These are phyloP conservation scores for Anguilla anguilla DNA, from an alignment of 2,797 vertebrate genomes.

Conservation along the genomic window DNA sequence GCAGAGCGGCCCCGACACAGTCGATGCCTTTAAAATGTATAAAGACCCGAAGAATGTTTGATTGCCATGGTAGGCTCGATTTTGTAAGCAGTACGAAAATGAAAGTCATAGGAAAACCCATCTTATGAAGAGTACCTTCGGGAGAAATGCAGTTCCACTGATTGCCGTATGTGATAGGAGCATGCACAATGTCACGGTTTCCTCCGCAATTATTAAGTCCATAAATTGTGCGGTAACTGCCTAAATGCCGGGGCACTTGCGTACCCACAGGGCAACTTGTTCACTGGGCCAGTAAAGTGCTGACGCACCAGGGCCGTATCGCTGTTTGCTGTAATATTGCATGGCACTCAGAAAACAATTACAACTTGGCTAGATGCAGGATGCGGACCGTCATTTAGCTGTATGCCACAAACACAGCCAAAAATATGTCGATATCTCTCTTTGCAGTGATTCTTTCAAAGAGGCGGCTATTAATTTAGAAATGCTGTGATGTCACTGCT, in stretches of 20 bases:
- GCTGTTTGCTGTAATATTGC: neutral
- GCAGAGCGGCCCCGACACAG: neutral
- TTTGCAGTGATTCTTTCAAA: neutral
- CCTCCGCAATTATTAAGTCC: neutral
- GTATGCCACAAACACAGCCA: slow-evolving; percentile 21
- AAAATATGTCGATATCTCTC: neutral
- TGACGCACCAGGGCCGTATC: neutral
- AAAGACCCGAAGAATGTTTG: neutral
- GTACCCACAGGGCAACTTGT: neutral
- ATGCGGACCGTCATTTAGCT: neutral
- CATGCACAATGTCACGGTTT: neutral
- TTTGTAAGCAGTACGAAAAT: neutral
- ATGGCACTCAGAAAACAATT: neutral
- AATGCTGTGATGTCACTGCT: slow-evolving; percentile 2
- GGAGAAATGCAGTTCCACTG: neutral
- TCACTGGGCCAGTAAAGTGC: neutral
- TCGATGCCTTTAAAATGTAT: neutral
- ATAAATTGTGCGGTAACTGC: neutral
- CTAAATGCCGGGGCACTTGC: neutral
- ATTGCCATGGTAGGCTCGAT: neutral
- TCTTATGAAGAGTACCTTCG: neutral
- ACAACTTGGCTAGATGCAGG: neutral
- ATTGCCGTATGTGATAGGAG: neutral
- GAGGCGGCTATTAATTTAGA: neutral
- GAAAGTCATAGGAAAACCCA: neutral